Evolutionary conservation across 2,113 vertebrate species (phyloP), one percentile per base, ranked within the genome.

Genomic region (Camelus bactrianus): DNA sequence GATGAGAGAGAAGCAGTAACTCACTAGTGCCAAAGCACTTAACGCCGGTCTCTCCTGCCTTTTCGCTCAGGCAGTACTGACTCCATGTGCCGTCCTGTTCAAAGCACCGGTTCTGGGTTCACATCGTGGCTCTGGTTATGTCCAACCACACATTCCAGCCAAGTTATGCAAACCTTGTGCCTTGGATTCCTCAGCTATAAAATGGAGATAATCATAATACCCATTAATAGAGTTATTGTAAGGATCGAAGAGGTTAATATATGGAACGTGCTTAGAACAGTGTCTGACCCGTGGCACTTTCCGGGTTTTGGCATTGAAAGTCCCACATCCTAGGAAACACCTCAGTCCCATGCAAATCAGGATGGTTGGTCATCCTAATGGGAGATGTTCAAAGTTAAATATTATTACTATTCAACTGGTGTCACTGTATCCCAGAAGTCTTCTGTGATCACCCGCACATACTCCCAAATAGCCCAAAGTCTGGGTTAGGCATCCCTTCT

Each of bases 1-100:
- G n/a, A 52, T 3, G 22, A 28, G 8, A 15, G 42, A 6, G 1
- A 14, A 30, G 46, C 17, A 9, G 11, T 35, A 3, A 16, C 13
- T 24, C 2, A 0, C 75, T 32, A 6, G 38, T 38, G 13, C 28
- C 14, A 2, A 8, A 9, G 13, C 52, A 20, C 32, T 24, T 7
- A 1, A 20, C 2, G 19, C 85, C 17, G 5, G 2, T 72, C 26
- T 50, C 65, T 64, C 64, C 6, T 22, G 24, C 24, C 42, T 69
- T 64, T 20, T 64, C 30, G 15, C 38, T 8, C 48, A 22, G 46
- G 7, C 0, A 13, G 30, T 0, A 2, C 48, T 24, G 9, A 1
- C 16, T 30, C 16, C 4, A 4, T 3, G 0, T 12, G 6, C 0
- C 1, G 32, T 42, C 15, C 6, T 2, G 19, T 32, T n/a, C 60